Base-by-base conservation (phyloP, 2,888 invertebrate species). In the Marronus borbonicus region DNA sequence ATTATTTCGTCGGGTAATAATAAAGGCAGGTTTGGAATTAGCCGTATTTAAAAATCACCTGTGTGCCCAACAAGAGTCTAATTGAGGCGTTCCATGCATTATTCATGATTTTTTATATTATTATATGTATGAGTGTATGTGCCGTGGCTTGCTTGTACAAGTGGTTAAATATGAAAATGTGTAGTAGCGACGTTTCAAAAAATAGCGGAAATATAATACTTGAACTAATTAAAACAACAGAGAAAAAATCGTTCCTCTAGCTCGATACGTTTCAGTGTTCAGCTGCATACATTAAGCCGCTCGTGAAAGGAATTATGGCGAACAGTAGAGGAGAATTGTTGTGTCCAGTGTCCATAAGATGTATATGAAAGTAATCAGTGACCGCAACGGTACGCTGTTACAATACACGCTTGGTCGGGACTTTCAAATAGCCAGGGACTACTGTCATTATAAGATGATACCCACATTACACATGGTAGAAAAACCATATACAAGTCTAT, bases 341-440 rank as follows among this genome's bases (percentile, higher is more conserved):
- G 81, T 83, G 83, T 83, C 83, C 83, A 82, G 77, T 82, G 83
- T 83, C 83, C 83, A 82, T 83, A 82, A 83, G 82, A 81, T 82
- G 83, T 85, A 86, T 86, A 86, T 85, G 86, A 86, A 87, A 87
- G 86, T 84, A 85, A 85, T 85, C 85, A 86, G 83, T 83, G 83
- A 86, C 85, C 87, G 86, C 85, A 84, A 86, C 86, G 85, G 84
- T 85, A 83, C 84, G 85, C 86, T 86, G 86, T 86, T 86, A 86
- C 84, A 84, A 84, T 86, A 82, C 84, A 87, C 86, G 87, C 85
- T 87, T 86, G 83, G 86, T 81, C 86, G 87, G 87, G 87, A 87
- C 87, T 87, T 85, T 85, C 84, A 84, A 85, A 83, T 81, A 79
- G 76, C 66, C 50, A 72, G 72, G 76, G 70, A 76, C 79, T 76